Conservation (phyloP, 2,888 invertebrate species). For the Drosophila mayaguana region DNA sequence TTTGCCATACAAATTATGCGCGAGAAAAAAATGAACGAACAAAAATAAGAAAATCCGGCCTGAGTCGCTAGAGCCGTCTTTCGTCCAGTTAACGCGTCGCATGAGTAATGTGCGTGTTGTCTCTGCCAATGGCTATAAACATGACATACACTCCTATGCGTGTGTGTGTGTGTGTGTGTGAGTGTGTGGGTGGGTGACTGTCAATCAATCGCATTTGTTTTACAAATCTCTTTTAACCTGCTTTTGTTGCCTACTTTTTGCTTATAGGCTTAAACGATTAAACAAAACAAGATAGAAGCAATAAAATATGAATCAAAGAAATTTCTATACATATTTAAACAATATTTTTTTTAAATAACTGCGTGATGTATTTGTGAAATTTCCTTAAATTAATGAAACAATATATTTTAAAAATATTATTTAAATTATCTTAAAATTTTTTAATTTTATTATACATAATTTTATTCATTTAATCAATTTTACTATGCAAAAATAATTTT, state of each 20-base stretch:
- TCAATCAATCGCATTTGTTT: constrained; percentile 47
- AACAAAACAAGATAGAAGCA: neutral
- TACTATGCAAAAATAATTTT: too few relatives aligned
- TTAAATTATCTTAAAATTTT: too few relatives aligned
- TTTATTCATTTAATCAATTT: too few relatives aligned
- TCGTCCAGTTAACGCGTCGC: constrained; percentile 44
- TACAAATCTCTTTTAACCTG: constrained; percentile 20
- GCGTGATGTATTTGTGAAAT: too few relatives aligned
- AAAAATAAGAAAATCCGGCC: neutral
- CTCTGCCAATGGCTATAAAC: constrained; percentile 6
- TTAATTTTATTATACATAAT: too few relatives aligned
- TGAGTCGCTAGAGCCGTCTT: neutral
- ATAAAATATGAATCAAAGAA: neutral
- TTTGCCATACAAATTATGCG: constrained; percentile 40
- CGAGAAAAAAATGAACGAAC: neutral
- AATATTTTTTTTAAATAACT: too few relatives aligned
- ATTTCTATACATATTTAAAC: too few relatives aligned
- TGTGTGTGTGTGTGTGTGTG: neutral
- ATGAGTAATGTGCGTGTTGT: constrained; percentile 55
- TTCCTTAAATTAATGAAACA: too few relatives aligned
- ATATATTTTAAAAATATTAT: too few relatives aligned
- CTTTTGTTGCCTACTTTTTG: constrained; percentile 12
- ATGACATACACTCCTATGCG: constrained; percentile 3
- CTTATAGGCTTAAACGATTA: neutral
- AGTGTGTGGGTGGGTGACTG: neutral